Conservation (phyloP, 1,140 invertebrate species). For the Polypedilum vanderplanki region DNA sequence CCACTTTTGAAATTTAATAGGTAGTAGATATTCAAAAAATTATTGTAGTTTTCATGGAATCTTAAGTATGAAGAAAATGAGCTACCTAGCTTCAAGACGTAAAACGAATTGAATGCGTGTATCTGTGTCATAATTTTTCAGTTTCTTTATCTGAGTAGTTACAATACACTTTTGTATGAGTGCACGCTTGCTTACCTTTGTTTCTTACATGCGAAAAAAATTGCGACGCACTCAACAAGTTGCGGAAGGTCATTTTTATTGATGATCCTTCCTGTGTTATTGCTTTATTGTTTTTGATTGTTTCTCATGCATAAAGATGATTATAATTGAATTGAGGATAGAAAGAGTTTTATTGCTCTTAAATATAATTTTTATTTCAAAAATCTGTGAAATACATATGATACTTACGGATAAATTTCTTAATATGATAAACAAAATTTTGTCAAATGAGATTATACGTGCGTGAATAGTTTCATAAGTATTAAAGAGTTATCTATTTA, state of each 20-base stretch:
- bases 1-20: neutral
- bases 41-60: neutral
- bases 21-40: neutral
- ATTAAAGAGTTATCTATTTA: neutral
- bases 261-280: slow-evolving; percentile 16
- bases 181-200: neutral
- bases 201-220: neutral
- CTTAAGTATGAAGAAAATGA: too few relatives aligned
- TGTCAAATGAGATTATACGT: neutral
- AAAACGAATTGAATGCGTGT: too few relatives aligned
- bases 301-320: too few relatives aligned
- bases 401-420: too few relatives aligned
- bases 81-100: too few relatives aligned
- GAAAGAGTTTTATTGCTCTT: too few relatives aligned
- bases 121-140: too few relatives aligned
- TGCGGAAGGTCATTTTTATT: slow-evolving; percentile 1
- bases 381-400: too few relatives aligned
- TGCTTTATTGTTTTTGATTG: neutral
- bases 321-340: too few relatives aligned
- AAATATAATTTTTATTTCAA: too few relatives aligned
- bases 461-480: neutral
- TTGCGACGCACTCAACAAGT: neutral
- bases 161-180: neutral
- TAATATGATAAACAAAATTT: too few relatives aligned
- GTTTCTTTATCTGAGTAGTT: too few relatives aligned